Percentiles rank a stretch among this genome's conserved stretches.
Conservation (phyloP, 2,797 vertebrate species). For the Cyprinodon diabolis region DNA sequence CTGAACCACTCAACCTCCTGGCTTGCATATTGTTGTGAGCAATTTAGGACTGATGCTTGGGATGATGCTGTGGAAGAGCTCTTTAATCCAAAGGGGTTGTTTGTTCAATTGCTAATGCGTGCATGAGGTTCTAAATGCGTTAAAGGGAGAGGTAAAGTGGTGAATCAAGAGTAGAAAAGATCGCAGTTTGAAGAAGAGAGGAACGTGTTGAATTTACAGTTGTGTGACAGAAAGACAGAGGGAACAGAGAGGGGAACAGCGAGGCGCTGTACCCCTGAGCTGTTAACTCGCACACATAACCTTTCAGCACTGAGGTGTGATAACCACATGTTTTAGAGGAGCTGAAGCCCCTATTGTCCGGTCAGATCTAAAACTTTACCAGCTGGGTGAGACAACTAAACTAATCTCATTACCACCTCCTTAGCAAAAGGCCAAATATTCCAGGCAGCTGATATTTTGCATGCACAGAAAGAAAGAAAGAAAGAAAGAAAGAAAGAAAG, state of each 20-base stretch:
- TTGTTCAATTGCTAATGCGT: constrained; percentile 52
- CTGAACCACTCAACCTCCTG: constrained; percentile 53
- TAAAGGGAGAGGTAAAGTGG: constrained; percentile 41
- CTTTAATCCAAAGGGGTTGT: constrained; percentile 51
- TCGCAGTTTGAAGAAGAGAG: constrained; percentile 5
- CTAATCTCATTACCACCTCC: constrained; percentile 48
- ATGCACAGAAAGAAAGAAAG: background rate
- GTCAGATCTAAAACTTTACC: constrained; percentile 20
- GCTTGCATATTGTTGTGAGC: constrained; percentile 49
- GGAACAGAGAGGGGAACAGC: constrained; percentile 35
- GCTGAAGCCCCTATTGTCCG: constrained; percentile 1
- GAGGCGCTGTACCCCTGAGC: constrained; percentile 60
- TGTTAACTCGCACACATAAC: constrained; percentile 71
- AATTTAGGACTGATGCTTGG: constrained; percentile 42
- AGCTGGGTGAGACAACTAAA: constrained; percentile 38
- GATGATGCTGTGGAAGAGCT: constrained; percentile 43
- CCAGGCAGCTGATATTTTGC: too few relatives aligned
- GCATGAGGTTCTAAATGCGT: constrained; percentile 28
- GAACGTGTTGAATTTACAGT: constrained; percentile 59
- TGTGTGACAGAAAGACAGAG: constrained; percentile 50
- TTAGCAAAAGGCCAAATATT: constrained; percentile 22
- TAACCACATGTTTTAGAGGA: constrained; percentile 58
- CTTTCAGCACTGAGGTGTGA: constrained; percentile 79
- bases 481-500: background rate
- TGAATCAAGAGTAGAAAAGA: constrained; percentile 16